Evolutionary conservation across 2,888 invertebrate species (phyloP).

Genomic region (Siphonodentalium dalli): DNA sequence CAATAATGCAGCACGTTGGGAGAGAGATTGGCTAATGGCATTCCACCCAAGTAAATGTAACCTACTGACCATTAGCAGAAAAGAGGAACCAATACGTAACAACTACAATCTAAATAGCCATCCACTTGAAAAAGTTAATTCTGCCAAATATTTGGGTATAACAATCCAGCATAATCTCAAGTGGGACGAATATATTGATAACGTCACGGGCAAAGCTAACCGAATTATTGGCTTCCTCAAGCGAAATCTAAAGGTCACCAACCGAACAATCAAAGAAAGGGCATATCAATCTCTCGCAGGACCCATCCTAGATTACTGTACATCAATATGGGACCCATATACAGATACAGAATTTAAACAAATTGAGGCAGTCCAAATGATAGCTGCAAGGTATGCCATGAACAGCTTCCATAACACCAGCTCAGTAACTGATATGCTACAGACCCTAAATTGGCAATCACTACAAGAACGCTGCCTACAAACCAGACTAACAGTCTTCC

Average conservation of each 20-base stretch:
- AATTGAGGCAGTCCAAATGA: too few relatives aligned
- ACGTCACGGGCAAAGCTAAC: conserved; percentile 4
- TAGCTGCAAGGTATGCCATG: too few relatives aligned
- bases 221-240: conserved; percentile 5
- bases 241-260: conserved; percentile 3
- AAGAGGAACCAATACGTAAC: not conserved
- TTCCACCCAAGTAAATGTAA: conserved; percentile 13
- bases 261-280: not conserved
- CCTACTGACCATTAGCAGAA: conserved; percentile 1
- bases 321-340: conserved; percentile 8
- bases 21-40: conserved; percentile 5
- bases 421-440: too few relatives aligned
- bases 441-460: too few relatives aligned
- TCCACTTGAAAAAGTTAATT: not conserved
- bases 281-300: conserved; percentile 7
- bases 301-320: conserved; percentile 2
- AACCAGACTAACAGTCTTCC: too few relatives aligned
- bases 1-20: conserved; percentile 2
- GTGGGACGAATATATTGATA: conserved; percentile 8
- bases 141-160: conserved; percentile 9
- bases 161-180: conserved; percentile 3
- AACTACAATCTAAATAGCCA: conserved; percentile 11
- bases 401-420: too few relatives aligned
- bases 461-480: too few relatives aligned
- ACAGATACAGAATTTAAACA: too few relatives aligned